Evolutionary conservation across 2,888 invertebrate genomes (phyloP).

Genomic region (Mesoligia furuncula): DNA sequence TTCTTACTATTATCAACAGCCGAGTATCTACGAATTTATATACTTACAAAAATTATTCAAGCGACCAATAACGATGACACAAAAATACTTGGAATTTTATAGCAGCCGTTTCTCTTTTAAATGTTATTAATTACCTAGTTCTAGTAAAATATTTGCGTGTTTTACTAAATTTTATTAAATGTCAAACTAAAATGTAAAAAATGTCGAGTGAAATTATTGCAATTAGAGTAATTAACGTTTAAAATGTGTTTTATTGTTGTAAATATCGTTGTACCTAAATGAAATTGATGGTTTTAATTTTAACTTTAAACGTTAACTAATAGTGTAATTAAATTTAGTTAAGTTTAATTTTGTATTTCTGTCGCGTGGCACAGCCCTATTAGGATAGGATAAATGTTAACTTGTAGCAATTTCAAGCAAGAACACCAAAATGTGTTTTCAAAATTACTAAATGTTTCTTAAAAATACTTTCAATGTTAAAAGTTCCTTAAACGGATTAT

Average conservation of each 20-base stretch:
- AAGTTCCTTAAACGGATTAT: too few species aligned
- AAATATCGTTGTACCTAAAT: slow-evolving; percentile 1
- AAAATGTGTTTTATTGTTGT: slow-evolving; percentile 26
- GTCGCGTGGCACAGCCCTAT: slow-evolving; percentile 11
- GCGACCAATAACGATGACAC: not conserved
- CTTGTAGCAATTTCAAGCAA: not conserved
- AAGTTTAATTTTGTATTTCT: slow-evolving; percentile 1
- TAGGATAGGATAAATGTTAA: not conserved
- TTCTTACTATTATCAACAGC: not conserved
- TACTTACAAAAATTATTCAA: not conserved
- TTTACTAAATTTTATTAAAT: slow-evolving; percentile 40
- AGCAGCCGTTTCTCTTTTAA: slow-evolving; percentile 6
- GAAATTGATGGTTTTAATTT: slow-evolving; percentile 29
- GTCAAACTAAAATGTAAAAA: slow-evolving; percentile 17
- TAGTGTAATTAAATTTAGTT: slow-evolving; percentile 21
- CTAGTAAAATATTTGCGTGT: slow-evolving; percentile 36
- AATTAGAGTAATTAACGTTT: slow-evolving; percentile 46
- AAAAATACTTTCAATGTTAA: too few species aligned
- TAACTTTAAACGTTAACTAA: slow-evolving; percentile 22
- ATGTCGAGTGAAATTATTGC: slow-evolving; percentile 17
- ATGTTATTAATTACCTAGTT: slow-evolving; percentile 35
- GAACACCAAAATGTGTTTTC: not conserved
- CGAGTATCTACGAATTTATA: not conserved
- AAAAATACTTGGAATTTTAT: slow-evolving; percentile 19
- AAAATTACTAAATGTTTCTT: not conserved